These are phyloP conservation scores for Channa striata DNA, from an alignment of 2,797 vertebrate species.

Conservation along the genomic window DNA sequence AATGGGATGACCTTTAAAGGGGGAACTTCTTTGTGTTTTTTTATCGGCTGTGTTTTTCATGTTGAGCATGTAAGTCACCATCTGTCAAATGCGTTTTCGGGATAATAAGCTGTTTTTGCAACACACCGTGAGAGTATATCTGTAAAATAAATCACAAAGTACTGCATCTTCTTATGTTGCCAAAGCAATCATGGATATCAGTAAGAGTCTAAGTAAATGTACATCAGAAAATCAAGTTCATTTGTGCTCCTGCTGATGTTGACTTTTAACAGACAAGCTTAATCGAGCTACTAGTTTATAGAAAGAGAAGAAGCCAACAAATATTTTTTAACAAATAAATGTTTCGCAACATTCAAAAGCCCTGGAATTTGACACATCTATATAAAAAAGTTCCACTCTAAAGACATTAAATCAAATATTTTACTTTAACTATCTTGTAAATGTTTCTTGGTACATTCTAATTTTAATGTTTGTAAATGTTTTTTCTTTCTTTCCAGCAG, in stretches of 20 bases:
- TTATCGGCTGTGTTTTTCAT: conserved; percentile 5
- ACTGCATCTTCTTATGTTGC: not conserved
- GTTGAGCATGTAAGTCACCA: conserved; percentile 19
- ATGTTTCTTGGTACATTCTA: too few species aligned
- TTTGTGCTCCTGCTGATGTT: not conserved
- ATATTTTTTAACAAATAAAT: not conserved
- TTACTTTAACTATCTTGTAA: not conserved
- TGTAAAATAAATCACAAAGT: not conserved
- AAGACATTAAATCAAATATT: too few species aligned
- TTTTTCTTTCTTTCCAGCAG: too few species aligned
- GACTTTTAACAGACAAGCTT: not conserved
- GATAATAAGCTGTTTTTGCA: conserved; percentile 19
- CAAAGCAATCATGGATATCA: conserved; percentile 1
- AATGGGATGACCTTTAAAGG: not conserved
- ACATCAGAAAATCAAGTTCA: not conserved
- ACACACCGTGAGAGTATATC: conserved; percentile 3
- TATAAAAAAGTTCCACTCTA: too few species aligned
- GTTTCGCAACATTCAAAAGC: not conserved
- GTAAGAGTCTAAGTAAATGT: not conserved
- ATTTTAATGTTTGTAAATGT: too few species aligned
- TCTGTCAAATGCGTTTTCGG: conserved; percentile 26
- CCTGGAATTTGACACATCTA: not conserved
- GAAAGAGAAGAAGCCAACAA: not conserved
- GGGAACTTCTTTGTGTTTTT: not conserved
- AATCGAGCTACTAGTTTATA: not conserved